Base-by-base conservation (phyloP, 2,113 vertebrate genomes). In the Heterocephalus glaber region DNA sequence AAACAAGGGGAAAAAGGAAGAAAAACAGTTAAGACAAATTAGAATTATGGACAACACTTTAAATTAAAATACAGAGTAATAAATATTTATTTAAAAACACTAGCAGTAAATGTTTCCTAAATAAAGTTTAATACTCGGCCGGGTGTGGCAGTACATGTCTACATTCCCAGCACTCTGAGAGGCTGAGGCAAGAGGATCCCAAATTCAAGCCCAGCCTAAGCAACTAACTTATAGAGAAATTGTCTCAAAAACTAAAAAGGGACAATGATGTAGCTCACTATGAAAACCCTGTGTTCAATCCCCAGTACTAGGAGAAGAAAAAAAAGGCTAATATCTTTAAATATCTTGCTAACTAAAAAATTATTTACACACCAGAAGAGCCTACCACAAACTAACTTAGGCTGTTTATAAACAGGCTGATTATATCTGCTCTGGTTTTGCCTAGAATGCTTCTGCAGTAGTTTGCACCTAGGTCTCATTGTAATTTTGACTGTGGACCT, bases 61-160 rank as follows among this genome's bases (percentile, higher is more conserved):
- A 90, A 96, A 94, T 3, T 63, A 86, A 97, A 96, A 96, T 74
- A 81, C 17, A 44, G 52, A 93, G 52, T 52, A 96, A 81, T 95
- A 91, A 33, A 58, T 90, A 95, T 1, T 82, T 76, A 85, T 19
- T n/a, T 72, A 52, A 95, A 94, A 86, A 60, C 26, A 84, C 8
- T 30, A 77, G 61, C 7, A 33, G 76, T 52, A 6, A 91, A 38
- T 30, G 26, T 85, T 89, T 89, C 35, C 41, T 44, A 96, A 49
- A 91, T 3, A 91, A 90, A 90, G 52, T 14, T 26, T 30, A 76
- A 28, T 47, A 14, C 41, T 28, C 70, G 47, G 72, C 24, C 1
- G 1, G 41, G 41, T 28, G 44, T 16, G 13, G 41, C 7, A 12
- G 72, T 11, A 47, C 41, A 47, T 11, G 13, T 76, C 72, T 74